Conservation (phyloP, 1,140 invertebrate species). For the Helicoverpa zea region DNA sequence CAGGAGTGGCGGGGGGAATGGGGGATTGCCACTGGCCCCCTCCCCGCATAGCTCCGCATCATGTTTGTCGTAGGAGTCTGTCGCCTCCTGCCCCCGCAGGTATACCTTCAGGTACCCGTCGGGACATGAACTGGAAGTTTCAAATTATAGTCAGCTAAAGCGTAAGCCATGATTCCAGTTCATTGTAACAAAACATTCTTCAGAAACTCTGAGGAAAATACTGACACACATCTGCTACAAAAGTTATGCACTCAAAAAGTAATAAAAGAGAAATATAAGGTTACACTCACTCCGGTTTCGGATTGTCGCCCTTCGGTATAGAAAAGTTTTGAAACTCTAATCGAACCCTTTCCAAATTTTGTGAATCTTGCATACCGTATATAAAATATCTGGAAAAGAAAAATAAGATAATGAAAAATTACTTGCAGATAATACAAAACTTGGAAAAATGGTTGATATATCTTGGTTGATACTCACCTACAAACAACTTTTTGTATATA, state of each 20-base stretch:
- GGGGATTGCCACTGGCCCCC: constrained; percentile 67
- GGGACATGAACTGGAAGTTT: constrained; percentile 88
- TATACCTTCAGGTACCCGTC: constrained; percentile 97
- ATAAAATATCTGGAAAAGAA: constrained; percentile 93
- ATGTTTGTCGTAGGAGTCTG: constrained; percentile 96
- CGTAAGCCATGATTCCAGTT: not conserved
- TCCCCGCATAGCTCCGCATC: constrained; percentile 97
- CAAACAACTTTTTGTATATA: constrained; percentile 98
- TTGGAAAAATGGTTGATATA: not conserved
- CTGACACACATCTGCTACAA: not conserved
- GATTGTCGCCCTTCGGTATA: constrained; percentile 93
- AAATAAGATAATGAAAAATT: constrained; percentile 54
- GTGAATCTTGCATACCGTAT: constrained; percentile 98
- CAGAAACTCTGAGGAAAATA: not conserved
- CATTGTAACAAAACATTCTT: not conserved
- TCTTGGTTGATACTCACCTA: constrained; percentile 84
- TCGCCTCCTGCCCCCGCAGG: constrained; percentile 96
- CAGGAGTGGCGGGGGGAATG: constrained; percentile 90
- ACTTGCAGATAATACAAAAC: no score
- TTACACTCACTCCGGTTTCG: constrained; percentile 80
- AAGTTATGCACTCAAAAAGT: not conserved
- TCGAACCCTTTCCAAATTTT: constrained; percentile 97
- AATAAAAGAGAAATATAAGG: no score
- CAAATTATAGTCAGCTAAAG: no score
- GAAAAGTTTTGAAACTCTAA: constrained; percentile 96